Evolutionary conservation across 2,888 invertebrate species (phyloP).

Genomic region (Cyrtodaria siliqua): DNA sequence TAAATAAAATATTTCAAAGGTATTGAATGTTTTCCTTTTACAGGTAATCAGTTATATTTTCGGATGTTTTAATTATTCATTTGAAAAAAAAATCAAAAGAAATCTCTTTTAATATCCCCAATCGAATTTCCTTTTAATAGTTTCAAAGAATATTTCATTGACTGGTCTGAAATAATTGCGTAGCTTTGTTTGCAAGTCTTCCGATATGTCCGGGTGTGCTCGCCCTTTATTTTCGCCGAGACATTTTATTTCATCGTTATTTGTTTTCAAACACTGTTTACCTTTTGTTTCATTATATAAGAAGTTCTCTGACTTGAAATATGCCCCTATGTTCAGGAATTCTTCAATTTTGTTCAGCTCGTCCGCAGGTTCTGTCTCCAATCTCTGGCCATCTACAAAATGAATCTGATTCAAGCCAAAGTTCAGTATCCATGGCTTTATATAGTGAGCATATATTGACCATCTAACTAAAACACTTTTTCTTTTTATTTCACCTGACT

Average conservation of each 20-base stretch:
- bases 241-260: background rate
- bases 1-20: no score
- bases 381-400: background rate
- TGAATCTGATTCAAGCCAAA: background rate
- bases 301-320: background rate
- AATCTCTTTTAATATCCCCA: slow-evolving; percentile 6
- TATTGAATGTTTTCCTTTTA: no score
- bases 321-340: background rate
- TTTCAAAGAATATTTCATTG: background rate
- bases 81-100: no score
- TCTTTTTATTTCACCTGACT: no score
- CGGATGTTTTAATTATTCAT: no score
- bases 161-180: background rate
- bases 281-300: background rate
- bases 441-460: background rate
- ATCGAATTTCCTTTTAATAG: background rate
- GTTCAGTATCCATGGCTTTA: background rate
- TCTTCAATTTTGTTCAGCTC: background rate
- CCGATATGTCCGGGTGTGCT: background rate
- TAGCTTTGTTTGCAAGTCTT: background rate
- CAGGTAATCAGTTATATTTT: no score
- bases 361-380: background rate
- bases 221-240: background rate
- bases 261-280: background rate
- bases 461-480: no score